A percentile compares a stretch with the other conserved stretches of the same genome.
phyloP scores from a whole-genome alignment of 2,113 vertebrate species.

The Glaucidium brasilianum region DNA sequence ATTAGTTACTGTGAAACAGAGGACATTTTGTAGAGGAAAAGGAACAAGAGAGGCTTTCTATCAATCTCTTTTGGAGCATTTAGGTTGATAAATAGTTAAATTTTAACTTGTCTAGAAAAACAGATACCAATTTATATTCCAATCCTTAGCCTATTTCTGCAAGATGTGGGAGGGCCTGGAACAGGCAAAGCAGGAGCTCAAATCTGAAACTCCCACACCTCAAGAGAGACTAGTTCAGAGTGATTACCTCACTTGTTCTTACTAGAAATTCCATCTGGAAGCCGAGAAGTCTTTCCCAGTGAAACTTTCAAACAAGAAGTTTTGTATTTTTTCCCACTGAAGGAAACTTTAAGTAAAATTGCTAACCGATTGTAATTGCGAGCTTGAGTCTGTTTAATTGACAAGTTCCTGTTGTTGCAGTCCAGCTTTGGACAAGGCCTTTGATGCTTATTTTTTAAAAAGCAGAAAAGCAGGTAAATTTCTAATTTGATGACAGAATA shows the following conservation, averaged over 20 bases:
- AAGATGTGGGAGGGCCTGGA: slow-evolving; percentile 27
- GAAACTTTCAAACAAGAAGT: not conserved
- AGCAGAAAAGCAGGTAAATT: not conserved
- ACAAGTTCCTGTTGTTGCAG: not conserved
- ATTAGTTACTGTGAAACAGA: not conserved
- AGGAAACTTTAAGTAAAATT: not conserved
- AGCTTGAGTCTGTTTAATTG: not conserved
- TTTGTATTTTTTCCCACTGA: not conserved
- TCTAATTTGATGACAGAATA: not conserved
- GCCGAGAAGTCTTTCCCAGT: not conserved
- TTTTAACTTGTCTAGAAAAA: slow-evolving; percentile 1
- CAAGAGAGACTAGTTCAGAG: not conserved
- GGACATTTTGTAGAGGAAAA: not conserved
- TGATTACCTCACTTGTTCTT: not conserved
- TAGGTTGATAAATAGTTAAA: slow-evolving; percentile 1
- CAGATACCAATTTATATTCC: not conserved
- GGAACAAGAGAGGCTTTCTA: not conserved
- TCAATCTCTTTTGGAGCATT: not conserved
- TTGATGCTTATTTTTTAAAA: not conserved
- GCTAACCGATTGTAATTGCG: not conserved
- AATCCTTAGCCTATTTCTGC: slow-evolving; percentile 32
- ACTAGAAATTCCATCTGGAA: slow-evolving; percentile 35
- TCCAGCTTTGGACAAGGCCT: not conserved
- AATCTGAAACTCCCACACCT: slow-evolving; percentile 30
- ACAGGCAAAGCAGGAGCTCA: slow-evolving; percentile 34